Conservation (phyloP, 2,888 invertebrate genomes). For the Nasonovia ribisnigri region DNA sequence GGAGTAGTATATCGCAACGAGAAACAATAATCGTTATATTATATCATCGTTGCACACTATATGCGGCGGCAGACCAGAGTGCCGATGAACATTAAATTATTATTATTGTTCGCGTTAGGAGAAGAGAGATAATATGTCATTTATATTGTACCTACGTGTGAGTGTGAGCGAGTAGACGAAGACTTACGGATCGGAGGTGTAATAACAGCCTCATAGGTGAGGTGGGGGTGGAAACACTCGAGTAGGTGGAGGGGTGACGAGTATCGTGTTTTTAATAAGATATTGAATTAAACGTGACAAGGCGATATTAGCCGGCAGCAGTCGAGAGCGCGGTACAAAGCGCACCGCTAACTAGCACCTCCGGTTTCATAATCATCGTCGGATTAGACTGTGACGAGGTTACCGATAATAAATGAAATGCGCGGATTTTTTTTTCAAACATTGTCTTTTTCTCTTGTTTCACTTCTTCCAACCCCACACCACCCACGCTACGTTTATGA, state of each 20-base stretch:
- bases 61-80: neutral
- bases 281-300: conserved; percentile 65
- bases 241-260: conserved; percentile 1
- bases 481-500: neutral
- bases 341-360: conserved; percentile 64
- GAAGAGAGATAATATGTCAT: neutral
- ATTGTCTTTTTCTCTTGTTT: conserved; percentile 2
- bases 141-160: neutral
- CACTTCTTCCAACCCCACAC: neutral
- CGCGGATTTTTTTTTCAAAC: conserved; percentile 27
- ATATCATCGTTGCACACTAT: neutral
- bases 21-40: conserved; percentile 1
- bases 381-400: conserved; percentile 65
- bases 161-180: neutral
- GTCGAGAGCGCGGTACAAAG: conserved; percentile 56
- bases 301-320: conserved; percentile 64
- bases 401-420: conserved; percentile 57
- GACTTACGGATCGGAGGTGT: neutral
- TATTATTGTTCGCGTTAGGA: conserved; percentile 13
- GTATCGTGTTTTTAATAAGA: conserved; percentile 64
- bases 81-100: neutral
- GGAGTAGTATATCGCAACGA: neutral
- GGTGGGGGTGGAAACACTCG: neutral
- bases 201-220: neutral
- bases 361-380: conserved; percentile 63